These are phyloP conservation scores for Melanogrammus aeglefinus DNA, from an alignment of 2,797 vertebrate genomes.

Conservation along the genomic window DNA sequence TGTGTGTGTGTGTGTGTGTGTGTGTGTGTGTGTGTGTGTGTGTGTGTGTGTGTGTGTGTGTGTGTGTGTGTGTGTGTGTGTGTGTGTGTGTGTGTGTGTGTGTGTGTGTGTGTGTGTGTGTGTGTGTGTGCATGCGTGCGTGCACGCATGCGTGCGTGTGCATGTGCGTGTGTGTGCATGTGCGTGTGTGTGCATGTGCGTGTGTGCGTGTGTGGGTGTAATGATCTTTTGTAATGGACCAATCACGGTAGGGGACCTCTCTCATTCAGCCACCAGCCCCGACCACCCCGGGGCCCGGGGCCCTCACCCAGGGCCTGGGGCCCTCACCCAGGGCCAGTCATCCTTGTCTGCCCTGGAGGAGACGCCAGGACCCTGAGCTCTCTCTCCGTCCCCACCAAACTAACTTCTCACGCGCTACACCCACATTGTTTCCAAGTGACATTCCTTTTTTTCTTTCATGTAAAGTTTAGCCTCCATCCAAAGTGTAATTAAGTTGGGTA, in stretches of 20 bases:
- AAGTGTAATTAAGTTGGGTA: slow-evolving; percentile 10
- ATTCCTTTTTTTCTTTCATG: slow-evolving; percentile 17
- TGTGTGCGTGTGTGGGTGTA: slow-evolving; percentile 34
- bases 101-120: too few species aligned
- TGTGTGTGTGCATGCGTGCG: slow-evolving; percentile 49
- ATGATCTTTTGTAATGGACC: slow-evolving; percentile 57
- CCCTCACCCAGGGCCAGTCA: slow-evolving; percentile 68
- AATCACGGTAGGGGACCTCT: slow-evolving; percentile 60
- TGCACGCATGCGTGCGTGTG: slow-evolving; percentile 30
- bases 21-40: too few species aligned
- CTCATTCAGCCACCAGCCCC: slow-evolving; percentile 68
- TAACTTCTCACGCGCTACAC: slow-evolving; percentile 38
- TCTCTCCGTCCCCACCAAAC: slow-evolving; percentile 42
- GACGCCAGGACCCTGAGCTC: slow-evolving; percentile 37
- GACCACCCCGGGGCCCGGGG: slow-evolving; percentile 36
- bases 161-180: slow-evolving; percentile 53
- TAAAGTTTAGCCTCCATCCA: slow-evolving; percentile 40
- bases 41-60: too few species aligned
- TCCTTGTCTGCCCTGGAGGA: slow-evolving; percentile 49
- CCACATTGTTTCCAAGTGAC: slow-evolving; percentile 17
- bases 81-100: too few species aligned
- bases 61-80: too few species aligned
- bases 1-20: slow-evolving; percentile 38
- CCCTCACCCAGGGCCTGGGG: slow-evolving; percentile 53
- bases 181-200: slow-evolving; percentile 42